Base-by-base conservation (phyloP, 2,113 vertebrate species). In the Cavia porcellus region DNA sequence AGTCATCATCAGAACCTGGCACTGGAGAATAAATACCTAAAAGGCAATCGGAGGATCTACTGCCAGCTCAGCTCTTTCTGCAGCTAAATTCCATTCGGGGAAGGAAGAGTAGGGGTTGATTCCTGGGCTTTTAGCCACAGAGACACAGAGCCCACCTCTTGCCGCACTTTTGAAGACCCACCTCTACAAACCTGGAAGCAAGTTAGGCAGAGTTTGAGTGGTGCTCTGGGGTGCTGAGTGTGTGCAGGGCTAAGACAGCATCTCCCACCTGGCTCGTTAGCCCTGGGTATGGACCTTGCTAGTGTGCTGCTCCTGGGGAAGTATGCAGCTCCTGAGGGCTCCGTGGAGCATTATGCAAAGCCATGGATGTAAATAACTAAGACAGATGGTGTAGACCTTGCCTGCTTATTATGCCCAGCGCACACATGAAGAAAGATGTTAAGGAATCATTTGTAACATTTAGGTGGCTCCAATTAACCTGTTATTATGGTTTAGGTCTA, bases 361-460 rank as follows among this genome's bases (percentile, higher is more conserved):
- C 68, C 82, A 24, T 47, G 30, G 4, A 7, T n/a, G 15, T 74
- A 82, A 86, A 79, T 66, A 64, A 91, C 10, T 14, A 35, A 30
- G 74, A 72, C 42, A 89, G 79, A 86, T 55, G 45, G 35, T 92
- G 90, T 68, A 79, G 75, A 52, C 55, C 30, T 77, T 79, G 75
- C 55, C 30, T 57, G 52, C 2, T 86, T 94, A 52, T 90, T 90
- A n/a, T 20, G 84, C 32, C 50, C 50, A 30, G 50, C 45, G 30
- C 24, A 77, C 32, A 35, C 93, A 96, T 19, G 94, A 94, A 92
- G 22, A 85, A 93, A 90, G 62, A 81, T 6, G 8, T 86, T 68
- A 68, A 89, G 28, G 38, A 82, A 62, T 89, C 72, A 80, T 87
- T 92, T 86, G 1, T 82, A 86, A 94, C 25, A 52, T 20, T 81